Percentiles rank a stretch among this genome's conserved stretches.
Evolutionary conservation across 2,888 invertebrate genomes (phyloP).

Genomic region (Acronicta leporina): DNA sequence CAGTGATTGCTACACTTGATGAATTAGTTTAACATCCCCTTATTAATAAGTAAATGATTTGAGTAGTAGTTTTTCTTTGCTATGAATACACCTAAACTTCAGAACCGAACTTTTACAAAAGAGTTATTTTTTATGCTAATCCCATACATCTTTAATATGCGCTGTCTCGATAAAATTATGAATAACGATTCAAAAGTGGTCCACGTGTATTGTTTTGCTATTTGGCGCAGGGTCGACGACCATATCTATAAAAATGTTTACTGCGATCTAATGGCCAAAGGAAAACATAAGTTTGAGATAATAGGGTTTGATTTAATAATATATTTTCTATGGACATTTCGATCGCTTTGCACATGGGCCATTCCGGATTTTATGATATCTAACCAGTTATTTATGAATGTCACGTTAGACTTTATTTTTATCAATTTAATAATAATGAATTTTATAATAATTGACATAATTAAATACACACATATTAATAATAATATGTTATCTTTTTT

Average conservation of each 20-base stretch:
- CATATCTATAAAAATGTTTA: slow-evolving; percentile 76
- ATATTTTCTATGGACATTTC: neutral
- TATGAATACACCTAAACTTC: slow-evolving; percentile 28
- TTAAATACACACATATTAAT: no score
- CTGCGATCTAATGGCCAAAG: slow-evolving; percentile 66
- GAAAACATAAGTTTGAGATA: slow-evolving; percentile 60
- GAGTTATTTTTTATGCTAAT: slow-evolving; percentile 25
- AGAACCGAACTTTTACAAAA: slow-evolving; percentile 19
- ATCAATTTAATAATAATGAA: no score
- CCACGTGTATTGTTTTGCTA: slow-evolving; percentile 84
- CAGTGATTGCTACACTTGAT: slow-evolving; percentile 38
- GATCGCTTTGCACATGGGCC: no score
- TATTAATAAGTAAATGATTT: slow-evolving; percentile 33
- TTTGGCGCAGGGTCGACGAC: slow-evolving; percentile 81
- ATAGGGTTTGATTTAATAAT: slow-evolving; percentile 26
- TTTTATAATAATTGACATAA: no score
- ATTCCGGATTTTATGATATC: no score
- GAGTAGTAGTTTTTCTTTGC: slow-evolving; percentile 20
- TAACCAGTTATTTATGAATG: no score
- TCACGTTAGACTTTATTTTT: no score
- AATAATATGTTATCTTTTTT: no score
- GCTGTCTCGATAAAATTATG: slow-evolving; percentile 41
- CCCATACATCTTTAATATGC: slow-evolving; percentile 55
- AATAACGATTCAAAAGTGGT: slow-evolving; percentile 66
- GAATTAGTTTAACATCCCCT: slow-evolving; percentile 45